Evolutionary conservation across 2,797 vertebrate genomes (phyloP).

Genomic region (Danio kyathit): DNA sequence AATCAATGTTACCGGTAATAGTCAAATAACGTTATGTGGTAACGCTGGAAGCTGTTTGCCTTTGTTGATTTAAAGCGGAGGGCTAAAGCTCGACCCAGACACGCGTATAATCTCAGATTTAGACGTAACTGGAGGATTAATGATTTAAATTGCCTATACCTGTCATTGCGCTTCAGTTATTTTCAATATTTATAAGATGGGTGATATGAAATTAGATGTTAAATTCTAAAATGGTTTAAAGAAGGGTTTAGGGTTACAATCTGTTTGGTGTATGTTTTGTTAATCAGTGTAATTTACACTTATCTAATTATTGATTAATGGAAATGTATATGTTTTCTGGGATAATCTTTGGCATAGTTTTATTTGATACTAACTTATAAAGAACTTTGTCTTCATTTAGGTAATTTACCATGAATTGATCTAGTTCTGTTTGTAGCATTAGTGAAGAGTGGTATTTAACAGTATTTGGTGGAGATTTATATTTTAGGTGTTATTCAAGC

Average conservation of each 20-base stretch:
- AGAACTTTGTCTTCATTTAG: not conserved
- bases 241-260: not conserved
- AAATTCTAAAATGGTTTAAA: too few species aligned
- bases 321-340: not conserved
- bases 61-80: constrained; percentile 34
- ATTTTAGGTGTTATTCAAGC: not conserved
- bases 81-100: constrained; percentile 34
- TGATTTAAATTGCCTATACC: not conserved
- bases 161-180: not conserved
- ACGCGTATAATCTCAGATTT: constrained; percentile 33
- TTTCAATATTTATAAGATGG: not conserved
- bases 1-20: not conserved
- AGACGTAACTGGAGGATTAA: not conserved
- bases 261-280: not conserved
- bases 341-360: not conserved
- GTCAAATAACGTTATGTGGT: not conserved
- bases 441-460: not conserved
- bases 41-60: constrained; percentile 21
- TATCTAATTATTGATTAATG: not conserved
- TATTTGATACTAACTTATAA: not conserved
- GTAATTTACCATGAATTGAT: not conserved
- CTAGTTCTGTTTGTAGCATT: not conserved
- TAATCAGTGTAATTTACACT: not conserved
- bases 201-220: too few species aligned
- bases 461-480: not conserved